phyloP scores from a whole-genome alignment of 2,888 invertebrate species.

The Hymenopus coronatus region DNA sequence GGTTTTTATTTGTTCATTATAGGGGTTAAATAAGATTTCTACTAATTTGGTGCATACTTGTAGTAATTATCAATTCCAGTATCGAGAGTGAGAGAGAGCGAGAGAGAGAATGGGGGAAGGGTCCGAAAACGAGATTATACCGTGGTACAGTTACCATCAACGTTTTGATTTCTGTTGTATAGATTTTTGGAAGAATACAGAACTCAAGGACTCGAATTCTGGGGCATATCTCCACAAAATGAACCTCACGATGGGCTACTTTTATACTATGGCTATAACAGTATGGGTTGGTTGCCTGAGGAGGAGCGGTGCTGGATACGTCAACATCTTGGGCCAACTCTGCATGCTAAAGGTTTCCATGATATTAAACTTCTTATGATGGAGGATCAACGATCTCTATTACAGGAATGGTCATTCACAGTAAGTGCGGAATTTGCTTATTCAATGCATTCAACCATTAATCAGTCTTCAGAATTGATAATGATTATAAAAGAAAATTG shows the following conservation, averaged over 20 bases:
- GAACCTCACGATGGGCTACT: constrained; percentile 49
- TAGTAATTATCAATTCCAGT: no score
- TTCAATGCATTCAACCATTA: no score
- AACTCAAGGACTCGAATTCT: constrained; percentile 38
- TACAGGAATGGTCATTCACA: constrained; percentile 44
- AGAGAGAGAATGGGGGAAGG: no score
- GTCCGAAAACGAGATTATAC: no score
- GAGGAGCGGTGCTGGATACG: constrained; percentile 65
- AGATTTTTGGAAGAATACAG: constrained; percentile 28
- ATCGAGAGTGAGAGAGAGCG: no score
- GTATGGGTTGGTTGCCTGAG: constrained; percentile 51
- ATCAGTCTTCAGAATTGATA: no score
- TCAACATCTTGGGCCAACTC: constrained; percentile 71
- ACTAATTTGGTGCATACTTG: no score
- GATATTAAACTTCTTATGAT: constrained; percentile 66
- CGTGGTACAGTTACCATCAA: no score
- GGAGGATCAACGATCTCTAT: constrained; percentile 68
- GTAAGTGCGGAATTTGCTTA: background rate
- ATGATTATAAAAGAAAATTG: background rate
- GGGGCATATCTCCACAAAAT: constrained; percentile 56
- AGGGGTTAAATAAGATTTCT: no score
- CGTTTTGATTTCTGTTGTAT: constrained; percentile 20
- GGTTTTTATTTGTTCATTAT: no score
- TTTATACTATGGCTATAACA: constrained; percentile 47
- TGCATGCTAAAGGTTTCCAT: constrained; percentile 57